phyloP scores from a whole-genome alignment of 1,140 invertebrate species.

The Lamellibrachia luymesi region DNA sequence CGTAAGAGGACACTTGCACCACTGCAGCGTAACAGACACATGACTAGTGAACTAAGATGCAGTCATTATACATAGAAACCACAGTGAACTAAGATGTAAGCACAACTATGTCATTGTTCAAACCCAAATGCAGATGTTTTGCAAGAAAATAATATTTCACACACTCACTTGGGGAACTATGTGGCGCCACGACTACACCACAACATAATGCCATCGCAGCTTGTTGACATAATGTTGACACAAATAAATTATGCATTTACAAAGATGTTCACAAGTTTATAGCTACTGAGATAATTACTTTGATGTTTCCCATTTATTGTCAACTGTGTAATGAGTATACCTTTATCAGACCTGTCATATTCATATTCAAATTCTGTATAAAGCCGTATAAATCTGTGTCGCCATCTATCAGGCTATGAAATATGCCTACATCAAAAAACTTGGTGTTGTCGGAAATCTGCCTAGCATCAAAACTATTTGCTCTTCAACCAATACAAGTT shows the following conservation, averaged over 20 bases:
- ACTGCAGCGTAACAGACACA: background rate
- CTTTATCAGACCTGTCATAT: too few species aligned
- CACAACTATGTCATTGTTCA: too few species aligned
- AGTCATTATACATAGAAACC: too few species aligned
- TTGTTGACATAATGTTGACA: background rate
- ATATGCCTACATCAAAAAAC: too few species aligned
- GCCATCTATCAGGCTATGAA: too few species aligned
- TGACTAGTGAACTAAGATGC: too few species aligned
- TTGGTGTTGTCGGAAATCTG: too few species aligned
- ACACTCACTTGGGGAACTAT: background rate
- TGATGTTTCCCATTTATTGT: background rate
- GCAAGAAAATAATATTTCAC: background rate
- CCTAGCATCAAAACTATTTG: too few species aligned
- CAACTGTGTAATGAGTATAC: too few species aligned
- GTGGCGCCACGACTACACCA: background rate
- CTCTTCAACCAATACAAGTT: background rate
- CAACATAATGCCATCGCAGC: background rate
- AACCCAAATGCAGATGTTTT: too few species aligned
- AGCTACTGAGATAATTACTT: background rate
- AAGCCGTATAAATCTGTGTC: too few species aligned
- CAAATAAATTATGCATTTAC: background rate
- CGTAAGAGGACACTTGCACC: background rate
- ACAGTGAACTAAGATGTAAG: too few species aligned
- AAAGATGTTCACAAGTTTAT: background rate
- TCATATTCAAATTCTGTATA: background rate